Evolutionary conservation across 35 echinoderm and acorn worm genomes (phyloP), one percentile per base, ranked within the genome.

Genomic region (Apostichopus californicus): DNA sequence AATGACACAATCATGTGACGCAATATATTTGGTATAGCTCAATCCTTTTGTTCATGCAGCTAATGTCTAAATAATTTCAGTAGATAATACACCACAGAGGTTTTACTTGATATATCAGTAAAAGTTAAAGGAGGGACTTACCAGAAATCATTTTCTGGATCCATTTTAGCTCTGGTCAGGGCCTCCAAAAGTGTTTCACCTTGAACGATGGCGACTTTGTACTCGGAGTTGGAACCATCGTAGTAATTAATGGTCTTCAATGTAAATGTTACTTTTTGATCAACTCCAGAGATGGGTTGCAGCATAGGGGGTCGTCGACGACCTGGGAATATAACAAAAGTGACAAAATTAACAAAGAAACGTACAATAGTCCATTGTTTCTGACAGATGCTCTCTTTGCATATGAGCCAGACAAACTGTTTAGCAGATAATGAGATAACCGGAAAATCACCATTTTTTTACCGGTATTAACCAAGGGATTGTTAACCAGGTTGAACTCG

Each of bases 151-250:
- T 13, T 55, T 5, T 83, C 17, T 55, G 46, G 34, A 83, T 83
- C 80, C 52, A 83, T 3, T 56, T 55, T 83, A 12, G 80, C 80
- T 83, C 80, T 83, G 6, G 55, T 55, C 28, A 83, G 52, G 17
- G 80, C 80, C 55, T 83, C 26, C 34, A 83, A 56, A 8, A 83
- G 80, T 18, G 34, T 83, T 83, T 83, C 80, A 5, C 80, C 80
- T 17, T 53, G 17, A 20, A 83, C 20, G 46, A 56, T 53, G 34
- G 80, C n/a, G 15, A 83, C 55, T 8, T 83, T n/a, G 28, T 56
- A 18, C 7, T 55, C 13, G 0, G 34, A 34, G 52, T 83, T 7
- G 1, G 53, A 55, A 14, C 55, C 55, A 5, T 18, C 55, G 11
- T 18, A 55, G 14, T 55, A 9, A 56, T 83, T 83, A 53, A 55